Conservation (phyloP, 1,140 invertebrate species). For the Capitella teleta region DNA sequence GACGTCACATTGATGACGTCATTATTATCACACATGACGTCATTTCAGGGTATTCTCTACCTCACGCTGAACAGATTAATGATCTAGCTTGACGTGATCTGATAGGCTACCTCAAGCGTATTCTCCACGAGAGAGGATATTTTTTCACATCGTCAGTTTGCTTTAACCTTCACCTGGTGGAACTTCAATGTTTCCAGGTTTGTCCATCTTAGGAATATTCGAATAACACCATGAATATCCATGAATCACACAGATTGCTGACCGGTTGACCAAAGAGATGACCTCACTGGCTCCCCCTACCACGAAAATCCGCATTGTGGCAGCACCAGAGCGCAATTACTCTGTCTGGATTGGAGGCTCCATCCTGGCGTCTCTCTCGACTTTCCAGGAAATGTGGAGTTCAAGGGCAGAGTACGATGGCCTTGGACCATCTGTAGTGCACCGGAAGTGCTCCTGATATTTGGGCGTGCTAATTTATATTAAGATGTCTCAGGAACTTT, state of each 20-base stretch:
- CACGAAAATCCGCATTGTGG: not conserved
- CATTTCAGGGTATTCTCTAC: no score
- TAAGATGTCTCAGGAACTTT: no score
- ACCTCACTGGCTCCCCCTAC: not conserved
- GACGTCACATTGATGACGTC: no score
- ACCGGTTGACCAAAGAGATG: not conserved
- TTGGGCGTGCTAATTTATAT: no score
- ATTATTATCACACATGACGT: no score
- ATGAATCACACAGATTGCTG: not conserved
- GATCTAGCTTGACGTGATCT: slow-evolving; percentile 83
- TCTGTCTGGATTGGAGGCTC: no score
- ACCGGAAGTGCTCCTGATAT: not conserved
- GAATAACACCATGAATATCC: not conserved
- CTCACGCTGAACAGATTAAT: slow-evolving; percentile 61
- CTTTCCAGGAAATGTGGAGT: not conserved
- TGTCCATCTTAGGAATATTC: not conserved
- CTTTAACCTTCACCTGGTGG: slow-evolving; percentile 61
- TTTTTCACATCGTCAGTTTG: not conserved
- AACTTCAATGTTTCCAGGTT: slow-evolving; percentile 89
- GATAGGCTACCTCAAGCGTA: slow-evolving; percentile 61
- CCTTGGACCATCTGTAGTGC: not conserved
- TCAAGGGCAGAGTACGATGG: not conserved
- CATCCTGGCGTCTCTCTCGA: no score
- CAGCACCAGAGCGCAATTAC: not conserved
- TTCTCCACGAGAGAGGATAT: slow-evolving; percentile 37